Conservation (phyloP, 2,888 invertebrate genomes). For the Galerucella pusilla region DNA sequence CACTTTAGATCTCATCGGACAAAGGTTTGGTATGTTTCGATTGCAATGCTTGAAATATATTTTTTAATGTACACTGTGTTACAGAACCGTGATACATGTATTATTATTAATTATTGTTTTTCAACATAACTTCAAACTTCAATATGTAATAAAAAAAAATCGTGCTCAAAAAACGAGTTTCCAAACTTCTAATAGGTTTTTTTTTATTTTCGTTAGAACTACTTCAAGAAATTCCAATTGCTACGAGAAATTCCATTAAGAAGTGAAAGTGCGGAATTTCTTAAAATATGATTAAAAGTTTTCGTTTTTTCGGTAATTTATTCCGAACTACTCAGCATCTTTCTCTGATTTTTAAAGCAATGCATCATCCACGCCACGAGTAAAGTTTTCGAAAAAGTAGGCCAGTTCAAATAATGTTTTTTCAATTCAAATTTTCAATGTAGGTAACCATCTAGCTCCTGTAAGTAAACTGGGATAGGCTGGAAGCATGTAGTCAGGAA, state of each 20-base stretch:
- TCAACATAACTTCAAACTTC: too few species aligned
- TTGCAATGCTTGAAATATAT: background rate
- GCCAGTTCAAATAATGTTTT: background rate
- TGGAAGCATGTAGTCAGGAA: too few species aligned
- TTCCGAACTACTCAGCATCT: background rate
- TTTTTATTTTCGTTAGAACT: too few species aligned
- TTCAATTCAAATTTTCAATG: too few species aligned
- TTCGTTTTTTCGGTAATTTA: background rate
- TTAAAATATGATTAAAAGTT: conserved; percentile 2
- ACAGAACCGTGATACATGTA: background rate
- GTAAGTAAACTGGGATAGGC: too few species aligned
- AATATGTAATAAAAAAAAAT: background rate
- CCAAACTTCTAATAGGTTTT: too few species aligned
- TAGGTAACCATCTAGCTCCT: too few species aligned
- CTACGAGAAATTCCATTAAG: background rate
- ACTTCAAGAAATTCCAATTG: background rate
- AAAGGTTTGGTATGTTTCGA: background rate
- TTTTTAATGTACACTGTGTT: background rate
- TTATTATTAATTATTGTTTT: background rate
- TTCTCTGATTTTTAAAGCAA: background rate
- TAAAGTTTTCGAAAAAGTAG: background rate
- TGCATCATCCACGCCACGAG: background rate
- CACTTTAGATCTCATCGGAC: background rate
- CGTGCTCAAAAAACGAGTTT: too few species aligned
- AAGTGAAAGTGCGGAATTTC: background rate